Evolutionary conservation across 2,797 vertebrate genomes (phyloP), one percentile per base, ranked within the genome.

Genomic region (Anas bahamensis): DNA sequence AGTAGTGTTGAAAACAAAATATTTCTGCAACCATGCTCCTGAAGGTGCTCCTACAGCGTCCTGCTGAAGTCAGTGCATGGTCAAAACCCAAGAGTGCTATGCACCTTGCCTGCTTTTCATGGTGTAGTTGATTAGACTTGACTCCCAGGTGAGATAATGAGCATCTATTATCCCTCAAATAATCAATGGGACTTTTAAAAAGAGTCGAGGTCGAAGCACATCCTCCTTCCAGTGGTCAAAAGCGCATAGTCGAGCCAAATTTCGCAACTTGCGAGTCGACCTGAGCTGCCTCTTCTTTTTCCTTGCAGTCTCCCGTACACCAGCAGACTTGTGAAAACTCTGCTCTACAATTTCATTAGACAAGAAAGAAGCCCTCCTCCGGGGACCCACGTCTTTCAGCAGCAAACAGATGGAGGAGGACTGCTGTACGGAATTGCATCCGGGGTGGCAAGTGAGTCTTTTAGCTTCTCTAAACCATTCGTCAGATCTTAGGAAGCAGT

Each of bases 281-380:
- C 64, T 10, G 82, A 72, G 21, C 23, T 50, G 35, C 17, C 31
- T 44, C n/a, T 69, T 52, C 11, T 55, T 31, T 79, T 73, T 73
- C 86, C 92, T 87, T 88, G 31, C 96, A 99, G 99, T 97, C 97
- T 99, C 96, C 98, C 98, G 4, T 98, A 99, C 44, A 99, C 99
- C 56, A 99, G 99, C 97, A 98, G 99, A 52, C 97, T 99, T 91
- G 99, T 99, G 97, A 99, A 99, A 97, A 99, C 99, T 3, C 98
- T 99, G 84, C 97, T 99, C 14, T 99, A 99, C 93, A 99, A 99
- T 97, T 99, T 99, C 96, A 99, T 99, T 96, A 97, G 99, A 96
- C 99, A 99, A 97, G 99, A 99, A 96, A 99, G 99, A 88, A 99
- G 99, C 70, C 99, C 99, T 23, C 99, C 99, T 37, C 98, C 99